Percentiles rank a stretch among this genome's conserved stretches.
Evolutionary conservation across 92 coral and sea anemone species (phyloP).

Genomic region (Ricordea florida): DNA sequence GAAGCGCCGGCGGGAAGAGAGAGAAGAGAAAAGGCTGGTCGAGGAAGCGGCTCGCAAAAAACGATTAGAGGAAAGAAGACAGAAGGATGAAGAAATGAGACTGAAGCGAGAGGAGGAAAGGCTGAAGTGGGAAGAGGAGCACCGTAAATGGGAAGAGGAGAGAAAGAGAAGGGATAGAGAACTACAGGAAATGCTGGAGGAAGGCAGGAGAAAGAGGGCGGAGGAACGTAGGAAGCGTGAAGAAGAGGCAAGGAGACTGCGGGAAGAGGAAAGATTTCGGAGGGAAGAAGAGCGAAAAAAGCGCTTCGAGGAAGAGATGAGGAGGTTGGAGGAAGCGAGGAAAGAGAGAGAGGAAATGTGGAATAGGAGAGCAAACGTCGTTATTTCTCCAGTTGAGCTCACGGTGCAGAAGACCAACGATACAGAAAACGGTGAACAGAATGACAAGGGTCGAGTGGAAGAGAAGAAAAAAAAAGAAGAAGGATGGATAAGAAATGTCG

Average conservation of each 20-base stretch:
- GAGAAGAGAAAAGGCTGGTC: conserved; percentile 43
- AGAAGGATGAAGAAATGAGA: conserved; percentile 39
- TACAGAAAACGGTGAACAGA: conserved; percentile 9
- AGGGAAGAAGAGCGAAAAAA: conserved; percentile 49
- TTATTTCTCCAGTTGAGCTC: neutral
- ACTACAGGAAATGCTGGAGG: conserved; percentile 36
- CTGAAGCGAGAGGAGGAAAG: conserved; percentile 54
- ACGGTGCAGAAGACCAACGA: too few relatives aligned
- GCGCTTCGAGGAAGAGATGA: conserved; percentile 55
- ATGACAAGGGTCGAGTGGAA: conserved; percentile 13
- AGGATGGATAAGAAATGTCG: conserved; percentile 31
- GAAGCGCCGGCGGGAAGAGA: conserved; percentile 58
- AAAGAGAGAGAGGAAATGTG: conserved; percentile 29
- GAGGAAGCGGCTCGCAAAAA: conserved; percentile 71
- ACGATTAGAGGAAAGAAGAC: conserved; percentile 53
- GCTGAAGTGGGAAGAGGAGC: conserved; percentile 55
- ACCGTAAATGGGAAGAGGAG: conserved; percentile 61
- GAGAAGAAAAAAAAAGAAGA: conserved; percentile 61
- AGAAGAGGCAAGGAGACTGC: conserved; percentile 47
- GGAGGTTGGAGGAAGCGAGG: conserved; percentile 14
- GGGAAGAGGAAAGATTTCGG: conserved; percentile 10
- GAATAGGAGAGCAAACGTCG: conserved; percentile 16
- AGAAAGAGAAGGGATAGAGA: conserved; percentile 50
- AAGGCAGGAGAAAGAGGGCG: conserved; percentile 56
- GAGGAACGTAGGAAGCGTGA: conserved; percentile 52